Percentiles rank a stretch among this genome's conserved stretches.
These are phyloP conservation scores for Episyrphus balteatus DNA, from an alignment of 1,140 invertebrate species.

Conservation along the genomic window DNA sequence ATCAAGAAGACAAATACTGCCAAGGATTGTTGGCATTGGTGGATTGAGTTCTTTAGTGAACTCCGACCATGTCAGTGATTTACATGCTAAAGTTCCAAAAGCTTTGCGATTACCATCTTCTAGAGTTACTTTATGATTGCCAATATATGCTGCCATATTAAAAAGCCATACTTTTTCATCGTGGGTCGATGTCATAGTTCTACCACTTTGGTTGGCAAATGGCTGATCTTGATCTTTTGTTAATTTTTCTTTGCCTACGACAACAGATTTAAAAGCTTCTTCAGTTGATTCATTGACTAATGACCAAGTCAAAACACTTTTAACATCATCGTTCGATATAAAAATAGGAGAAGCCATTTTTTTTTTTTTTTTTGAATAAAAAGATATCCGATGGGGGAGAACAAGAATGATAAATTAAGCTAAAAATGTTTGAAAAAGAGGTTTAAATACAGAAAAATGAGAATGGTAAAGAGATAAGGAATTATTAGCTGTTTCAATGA, in stretches of 20 bases:
- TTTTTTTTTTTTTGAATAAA: too few species aligned
- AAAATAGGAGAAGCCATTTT: too few species aligned
- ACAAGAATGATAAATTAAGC: too few species aligned
- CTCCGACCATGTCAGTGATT: conserved; percentile 38
- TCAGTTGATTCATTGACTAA: conserved; percentile 25
- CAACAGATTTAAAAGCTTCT: conserved; percentile 14
- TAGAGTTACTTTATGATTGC: conserved; percentile 18
- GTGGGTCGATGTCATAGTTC: neutral
- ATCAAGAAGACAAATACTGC: conserved; percentile 39
- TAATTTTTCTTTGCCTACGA: neutral
- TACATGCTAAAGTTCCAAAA: conserved; percentile 37
- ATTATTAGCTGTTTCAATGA: too few species aligned
- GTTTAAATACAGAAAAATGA: too few species aligned
- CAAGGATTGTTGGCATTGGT: conserved; percentile 37
- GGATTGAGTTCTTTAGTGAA: conserved; percentile 25
- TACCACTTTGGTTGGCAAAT: neutral
- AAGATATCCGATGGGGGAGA: too few species aligned
- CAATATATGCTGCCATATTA: conserved; percentile 40
- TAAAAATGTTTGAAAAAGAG: too few species aligned
- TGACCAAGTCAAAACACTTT: conserved; percentile 17
- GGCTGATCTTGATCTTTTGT: neutral
- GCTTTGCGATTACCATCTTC: neutral
- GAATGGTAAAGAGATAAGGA: too few species aligned
- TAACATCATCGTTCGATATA: too few species aligned
- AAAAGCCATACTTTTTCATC: conserved; percentile 18